Percentiles rank a stretch among this genome's conserved stretches.
Conservation (phyloP, 2,113 vertebrate species). For the Synodontis membranacea region DNA sequence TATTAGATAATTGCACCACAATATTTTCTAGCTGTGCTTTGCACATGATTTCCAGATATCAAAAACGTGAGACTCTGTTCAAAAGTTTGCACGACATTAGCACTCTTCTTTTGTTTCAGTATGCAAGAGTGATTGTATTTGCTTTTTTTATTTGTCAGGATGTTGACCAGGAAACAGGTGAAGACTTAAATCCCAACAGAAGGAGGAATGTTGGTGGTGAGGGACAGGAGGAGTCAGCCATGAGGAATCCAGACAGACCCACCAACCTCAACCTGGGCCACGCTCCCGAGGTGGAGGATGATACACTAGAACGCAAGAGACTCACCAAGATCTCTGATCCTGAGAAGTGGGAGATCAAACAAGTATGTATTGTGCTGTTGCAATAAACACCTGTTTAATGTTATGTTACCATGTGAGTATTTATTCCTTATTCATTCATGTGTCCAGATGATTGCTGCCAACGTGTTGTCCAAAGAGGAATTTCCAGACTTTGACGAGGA, state of each 20-base stretch:
- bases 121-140: slow-evolving; percentile 9
- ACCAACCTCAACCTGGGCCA: slow-evolving; percentile 89
- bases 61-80: neutral
- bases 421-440: slow-evolving; percentile 14
- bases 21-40: too few relatives aligned
- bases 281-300: slow-evolving; percentile 91
- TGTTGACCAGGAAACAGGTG: slow-evolving; percentile 95
- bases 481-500: slow-evolving; percentile 99
- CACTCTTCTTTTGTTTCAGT: neutral
- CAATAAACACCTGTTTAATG: neutral
- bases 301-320: slow-evolving; percentile 91
- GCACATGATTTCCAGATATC: too few relatives aligned
- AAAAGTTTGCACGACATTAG: neutral
- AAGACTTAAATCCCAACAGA: slow-evolving; percentile 94
- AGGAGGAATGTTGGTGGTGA: slow-evolving; percentile 87
- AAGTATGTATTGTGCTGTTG: slow-evolving; percentile 70
- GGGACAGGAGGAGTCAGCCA: slow-evolving; percentile 81
- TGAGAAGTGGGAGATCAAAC: slow-evolving; percentile 98
- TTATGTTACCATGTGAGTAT: neutral
- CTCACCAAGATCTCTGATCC: slow-evolving; percentile 97
- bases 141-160: slow-evolving; percentile 75
- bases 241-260: slow-evolving; percentile 94
- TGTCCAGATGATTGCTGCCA: slow-evolving; percentile 95
- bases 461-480: slow-evolving; percentile 96
- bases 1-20: too few relatives aligned